Evolutionary conservation across 2,888 invertebrate species (phyloP).

Genomic region (Eupelmus urozonus): DNA sequence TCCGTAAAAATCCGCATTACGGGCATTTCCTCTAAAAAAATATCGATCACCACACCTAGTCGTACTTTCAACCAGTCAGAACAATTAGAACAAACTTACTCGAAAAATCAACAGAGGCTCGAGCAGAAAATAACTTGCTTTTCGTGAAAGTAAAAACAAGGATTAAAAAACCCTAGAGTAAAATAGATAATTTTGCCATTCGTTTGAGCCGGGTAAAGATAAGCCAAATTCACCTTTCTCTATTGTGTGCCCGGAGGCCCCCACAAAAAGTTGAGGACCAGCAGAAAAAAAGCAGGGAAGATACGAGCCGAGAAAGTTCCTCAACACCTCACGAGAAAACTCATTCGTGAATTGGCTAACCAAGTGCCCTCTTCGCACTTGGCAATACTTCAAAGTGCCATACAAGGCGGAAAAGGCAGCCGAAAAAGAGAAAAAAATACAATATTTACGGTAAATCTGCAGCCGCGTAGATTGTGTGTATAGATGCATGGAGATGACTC

Average conservation of each 20-base stretch:
- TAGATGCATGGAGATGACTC: neutral
- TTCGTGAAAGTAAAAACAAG: no score
- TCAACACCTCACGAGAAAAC: constrained; percentile 6
- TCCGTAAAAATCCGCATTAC: no score
- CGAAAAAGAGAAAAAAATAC: neutral
- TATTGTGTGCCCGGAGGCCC: no score
- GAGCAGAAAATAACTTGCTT: no score
- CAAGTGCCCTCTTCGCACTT: constrained; percentile 25
- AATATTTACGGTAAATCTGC: constrained; percentile 28
- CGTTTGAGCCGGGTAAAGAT: no score
- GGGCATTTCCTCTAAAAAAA: no score
- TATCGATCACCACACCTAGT: no score
- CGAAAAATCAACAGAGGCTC: no score
- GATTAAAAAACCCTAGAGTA: no score
- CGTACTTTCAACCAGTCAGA: no score
- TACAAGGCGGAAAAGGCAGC: neutral
- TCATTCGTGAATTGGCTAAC: constrained; percentile 42
- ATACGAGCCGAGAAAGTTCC: neutral
- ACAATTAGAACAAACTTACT: no score
- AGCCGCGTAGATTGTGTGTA: neutral
- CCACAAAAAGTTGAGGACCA: neutral
- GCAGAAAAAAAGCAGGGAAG: neutral
- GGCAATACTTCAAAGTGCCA: constrained; percentile 47
- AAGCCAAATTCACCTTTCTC: no score
- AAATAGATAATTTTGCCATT: constrained; percentile 10